Conservation (phyloP, 2,888 invertebrate species). For the Sycophila texana region DNA sequence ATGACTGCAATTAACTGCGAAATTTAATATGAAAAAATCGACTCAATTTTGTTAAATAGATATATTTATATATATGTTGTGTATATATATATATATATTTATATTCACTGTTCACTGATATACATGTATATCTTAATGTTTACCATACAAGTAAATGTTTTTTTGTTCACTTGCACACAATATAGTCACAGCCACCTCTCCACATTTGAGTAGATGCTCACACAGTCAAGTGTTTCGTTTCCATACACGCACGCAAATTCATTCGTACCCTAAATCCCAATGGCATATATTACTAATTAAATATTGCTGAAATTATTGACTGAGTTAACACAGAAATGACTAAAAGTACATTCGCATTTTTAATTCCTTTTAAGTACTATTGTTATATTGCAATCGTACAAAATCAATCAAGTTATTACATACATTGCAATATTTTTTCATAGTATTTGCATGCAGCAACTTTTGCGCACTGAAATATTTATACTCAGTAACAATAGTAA, state of each 20-base stretch:
- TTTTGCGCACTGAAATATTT: slow-evolving; percentile 38
- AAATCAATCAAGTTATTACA: slow-evolving; percentile 30
- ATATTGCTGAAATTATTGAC: slow-evolving; percentile 63
- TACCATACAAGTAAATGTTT: slow-evolving; percentile 49
- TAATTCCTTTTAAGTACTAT: slow-evolving; percentile 27
- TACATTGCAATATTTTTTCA: slow-evolving; percentile 30
- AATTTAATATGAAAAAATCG: slow-evolving; percentile 55
- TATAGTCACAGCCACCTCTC: slow-evolving; percentile 71
- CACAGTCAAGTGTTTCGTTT: slow-evolving; percentile 38
- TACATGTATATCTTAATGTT: slow-evolving; percentile 49
- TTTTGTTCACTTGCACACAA: slow-evolving; percentile 65
- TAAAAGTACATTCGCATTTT: slow-evolving; percentile 25
- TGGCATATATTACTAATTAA: slow-evolving; percentile 61
- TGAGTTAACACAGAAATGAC: slow-evolving; percentile 54
- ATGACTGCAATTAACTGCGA: slow-evolving; percentile 50
- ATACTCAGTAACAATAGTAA: slow-evolving; percentile 47
- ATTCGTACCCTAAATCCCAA: slow-evolving; percentile 55
- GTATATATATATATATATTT: slow-evolving; percentile 46
- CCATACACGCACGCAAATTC: slow-evolving; percentile 38
- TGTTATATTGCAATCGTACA: slow-evolving; percentile 28
- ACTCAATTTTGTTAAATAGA: slow-evolving; percentile 39
- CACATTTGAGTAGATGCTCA: slow-evolving; percentile 64
- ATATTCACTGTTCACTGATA: slow-evolving; percentile 52
- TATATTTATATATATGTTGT: slow-evolving; percentile 48
- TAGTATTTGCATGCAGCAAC: slow-evolving; percentile 22